Conservation (phyloP, 2,797 vertebrate genomes). For the Enteromius viviparus region DNA sequence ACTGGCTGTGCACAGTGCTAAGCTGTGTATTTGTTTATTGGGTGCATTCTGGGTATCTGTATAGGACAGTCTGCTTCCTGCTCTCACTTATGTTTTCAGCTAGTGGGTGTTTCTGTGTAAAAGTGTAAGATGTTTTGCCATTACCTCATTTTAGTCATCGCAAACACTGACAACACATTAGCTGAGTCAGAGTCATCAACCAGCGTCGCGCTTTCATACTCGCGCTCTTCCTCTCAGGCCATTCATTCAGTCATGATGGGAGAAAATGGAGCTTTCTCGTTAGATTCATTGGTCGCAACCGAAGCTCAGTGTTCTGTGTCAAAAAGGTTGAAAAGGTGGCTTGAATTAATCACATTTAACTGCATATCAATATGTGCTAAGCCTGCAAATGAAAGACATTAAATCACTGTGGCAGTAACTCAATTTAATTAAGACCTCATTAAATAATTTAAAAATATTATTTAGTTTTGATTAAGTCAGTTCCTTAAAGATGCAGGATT, state of each 20-base stretch:
- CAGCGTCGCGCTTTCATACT: not conserved
- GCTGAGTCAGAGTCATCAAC: not conserved
- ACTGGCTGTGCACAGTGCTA: not conserved
- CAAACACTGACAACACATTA: conserved; percentile 10
- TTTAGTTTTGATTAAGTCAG: not conserved
- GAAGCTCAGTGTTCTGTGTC: not conserved
- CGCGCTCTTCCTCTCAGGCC: not conserved
- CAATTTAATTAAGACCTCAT: not conserved
- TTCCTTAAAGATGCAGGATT: not conserved
- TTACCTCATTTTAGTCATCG: not conserved
- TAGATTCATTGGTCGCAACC: not conserved
- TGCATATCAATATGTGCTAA: not conserved
- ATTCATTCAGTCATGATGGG: not conserved
- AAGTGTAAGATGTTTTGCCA: not conserved
- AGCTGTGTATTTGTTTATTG: not conserved
- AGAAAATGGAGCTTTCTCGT: conserved; percentile 3
- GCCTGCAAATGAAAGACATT: not conserved
- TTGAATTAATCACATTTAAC: not conserved
- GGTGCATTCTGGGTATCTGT: not conserved
- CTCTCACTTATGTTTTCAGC: not conserved
- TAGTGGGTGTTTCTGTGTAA: not conserved
- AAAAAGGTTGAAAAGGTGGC: not conserved
- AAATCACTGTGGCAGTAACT: not conserved
- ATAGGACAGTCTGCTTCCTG: not conserved
- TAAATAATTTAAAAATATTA: not conserved